A percentile compares a stretch with the other conserved stretches of the same genome.
These are phyloP conservation scores for Rhynchomys soricoides DNA, from an alignment of 2,113 vertebrate species.

Conservation along the genomic window DNA sequence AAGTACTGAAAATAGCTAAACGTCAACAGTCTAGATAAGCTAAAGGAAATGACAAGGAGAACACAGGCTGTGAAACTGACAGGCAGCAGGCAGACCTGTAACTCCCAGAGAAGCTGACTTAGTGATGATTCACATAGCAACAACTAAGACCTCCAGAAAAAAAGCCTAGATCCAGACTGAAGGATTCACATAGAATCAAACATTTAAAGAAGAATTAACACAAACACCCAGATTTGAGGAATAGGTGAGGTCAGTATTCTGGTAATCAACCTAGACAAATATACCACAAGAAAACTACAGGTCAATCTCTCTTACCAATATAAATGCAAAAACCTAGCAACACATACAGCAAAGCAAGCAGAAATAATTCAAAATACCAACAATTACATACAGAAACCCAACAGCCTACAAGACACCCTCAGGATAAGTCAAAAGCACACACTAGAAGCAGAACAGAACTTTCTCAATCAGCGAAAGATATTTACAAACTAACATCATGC, in stretches of 20 bases:
- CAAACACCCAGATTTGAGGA: slow-evolving; percentile 14
- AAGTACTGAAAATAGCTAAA: neutral
- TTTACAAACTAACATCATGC: neutral
- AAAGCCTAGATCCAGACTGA: neutral
- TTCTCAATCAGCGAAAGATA: neutral
- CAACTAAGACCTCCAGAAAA: neutral
- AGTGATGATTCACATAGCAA: slow-evolving; percentile 1
- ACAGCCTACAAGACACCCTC: neutral
- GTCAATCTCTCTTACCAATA: neutral
- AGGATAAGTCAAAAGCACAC: neutral
- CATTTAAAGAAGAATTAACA: neutral
- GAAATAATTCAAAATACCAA: neutral
- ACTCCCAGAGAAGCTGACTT: neutral
- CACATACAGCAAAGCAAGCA: neutral
- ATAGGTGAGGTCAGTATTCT: neutral
- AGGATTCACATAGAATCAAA: neutral
- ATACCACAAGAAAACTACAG: slow-evolving; percentile 31
- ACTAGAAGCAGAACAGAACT: neutral
- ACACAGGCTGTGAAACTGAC: neutral
- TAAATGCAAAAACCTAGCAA: neutral
- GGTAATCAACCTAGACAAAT: slow-evolving; percentile 41
- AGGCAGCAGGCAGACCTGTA: neutral
- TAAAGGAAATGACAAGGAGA: neutral
- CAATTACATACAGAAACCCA: neutral
- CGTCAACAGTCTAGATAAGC: neutral